These are phyloP conservation scores for Oxyteleia sp. DNA, from an alignment of 2,888 invertebrate genomes.

Conservation along the genomic window DNA sequence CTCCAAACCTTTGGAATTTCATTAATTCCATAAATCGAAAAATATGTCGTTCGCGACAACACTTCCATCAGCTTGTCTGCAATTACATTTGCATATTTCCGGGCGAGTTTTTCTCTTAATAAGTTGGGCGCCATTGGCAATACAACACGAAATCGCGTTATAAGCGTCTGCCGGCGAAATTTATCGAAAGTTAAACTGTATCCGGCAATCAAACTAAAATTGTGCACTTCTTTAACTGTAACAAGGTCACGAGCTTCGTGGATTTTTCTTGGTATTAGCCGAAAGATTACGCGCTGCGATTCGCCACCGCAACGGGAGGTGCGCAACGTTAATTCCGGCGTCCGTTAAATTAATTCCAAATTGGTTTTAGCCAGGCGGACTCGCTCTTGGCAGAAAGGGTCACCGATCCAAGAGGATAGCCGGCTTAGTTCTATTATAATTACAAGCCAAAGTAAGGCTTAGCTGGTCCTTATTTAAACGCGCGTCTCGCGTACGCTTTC, in stretches of 20 bases:
- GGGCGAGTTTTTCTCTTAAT: conserved; percentile 38
- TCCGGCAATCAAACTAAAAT: conserved; percentile 56
- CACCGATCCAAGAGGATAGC: conserved; percentile 76
- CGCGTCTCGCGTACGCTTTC: conserved; percentile 69
- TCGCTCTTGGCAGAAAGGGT: conserved; percentile 72
- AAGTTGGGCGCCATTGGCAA: conserved; percentile 9
- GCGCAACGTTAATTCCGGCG: conserved; percentile 73
- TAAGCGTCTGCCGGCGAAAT: conserved; percentile 23
- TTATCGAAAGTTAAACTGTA: conserved; percentile 41
- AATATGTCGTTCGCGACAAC: no score
- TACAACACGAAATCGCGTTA: conserved; percentile 39
- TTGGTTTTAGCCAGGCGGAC: conserved; percentile 75
- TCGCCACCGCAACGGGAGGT: conserved; percentile 56
- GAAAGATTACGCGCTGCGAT: conserved; percentile 71
- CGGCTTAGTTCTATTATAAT: conserved; percentile 78
- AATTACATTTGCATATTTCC: no score
- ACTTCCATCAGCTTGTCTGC: no score
- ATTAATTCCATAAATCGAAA: no score
- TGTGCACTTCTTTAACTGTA: conserved; percentile 56
- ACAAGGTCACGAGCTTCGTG: conserved; percentile 75
- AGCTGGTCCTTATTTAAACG: conserved; percentile 76
- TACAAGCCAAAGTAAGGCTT: conserved; percentile 77
- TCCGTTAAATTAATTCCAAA: conserved; percentile 78
- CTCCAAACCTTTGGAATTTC: no score
- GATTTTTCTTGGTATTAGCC: conserved; percentile 76